phyloP scores from a whole-genome alignment of 2,888 invertebrate genomes.

The Diabrotica balteata region DNA sequence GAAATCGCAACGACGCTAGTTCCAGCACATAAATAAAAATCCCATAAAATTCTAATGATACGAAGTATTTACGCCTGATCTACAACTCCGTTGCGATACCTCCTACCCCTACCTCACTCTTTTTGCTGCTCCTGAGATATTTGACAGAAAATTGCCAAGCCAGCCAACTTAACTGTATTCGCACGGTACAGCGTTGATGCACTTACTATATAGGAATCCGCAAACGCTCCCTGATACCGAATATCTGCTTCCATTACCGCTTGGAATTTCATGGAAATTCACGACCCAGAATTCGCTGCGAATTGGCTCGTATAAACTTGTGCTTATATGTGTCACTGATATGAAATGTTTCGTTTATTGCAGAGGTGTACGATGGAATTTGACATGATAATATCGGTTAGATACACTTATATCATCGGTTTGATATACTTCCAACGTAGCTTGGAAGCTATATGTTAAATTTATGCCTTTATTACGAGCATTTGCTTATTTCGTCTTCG shows the following conservation, averaged over 20 bases:
- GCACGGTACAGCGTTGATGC: conserved; percentile 13
- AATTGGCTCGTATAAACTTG: conserved; percentile 13
- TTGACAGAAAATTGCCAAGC: conserved; percentile 25
- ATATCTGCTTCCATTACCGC: conserved; percentile 21
- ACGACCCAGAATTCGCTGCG: conserved; percentile 1
- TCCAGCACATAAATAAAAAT: background rate
- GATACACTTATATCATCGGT: background rate
- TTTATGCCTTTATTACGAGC: too few species aligned
- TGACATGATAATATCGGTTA: background rate
- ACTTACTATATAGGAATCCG: conserved; percentile 23
- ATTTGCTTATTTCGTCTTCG: too few species aligned
- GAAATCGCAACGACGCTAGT: too few species aligned
- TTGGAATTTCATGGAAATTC: conserved; percentile 19
- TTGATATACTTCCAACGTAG: too few species aligned
- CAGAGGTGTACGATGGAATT: conserved; percentile 1
- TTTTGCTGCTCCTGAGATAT: conserved; percentile 14
- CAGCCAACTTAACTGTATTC: conserved; percentile 20
- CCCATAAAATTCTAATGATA: conserved; percentile 5
- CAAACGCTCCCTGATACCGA: conserved; percentile 25
- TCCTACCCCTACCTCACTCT: too few species aligned
- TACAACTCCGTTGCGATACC: background rate
- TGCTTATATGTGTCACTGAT: conserved; percentile 8
- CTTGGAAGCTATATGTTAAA: too few species aligned
- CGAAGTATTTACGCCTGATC: conserved; percentile 1
- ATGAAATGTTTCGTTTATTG: conserved; percentile 10